Evolutionary conservation across 2,113 vertebrate species (phyloP).

Genomic region (Onychostoma macrolepis): DNA sequence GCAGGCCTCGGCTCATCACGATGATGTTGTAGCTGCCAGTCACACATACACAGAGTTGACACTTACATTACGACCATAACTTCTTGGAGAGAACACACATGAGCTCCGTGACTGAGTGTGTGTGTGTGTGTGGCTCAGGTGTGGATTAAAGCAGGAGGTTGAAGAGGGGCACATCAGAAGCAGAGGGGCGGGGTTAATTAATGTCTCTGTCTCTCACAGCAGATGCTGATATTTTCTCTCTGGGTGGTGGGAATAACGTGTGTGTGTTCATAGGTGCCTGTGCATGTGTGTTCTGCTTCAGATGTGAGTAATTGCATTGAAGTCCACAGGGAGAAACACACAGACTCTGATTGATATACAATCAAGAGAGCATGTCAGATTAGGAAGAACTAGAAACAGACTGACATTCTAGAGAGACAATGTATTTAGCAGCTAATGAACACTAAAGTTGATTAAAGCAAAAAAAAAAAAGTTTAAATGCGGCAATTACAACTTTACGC

Average conservation of each 20-base stretch:
- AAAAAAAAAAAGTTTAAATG: not conserved
- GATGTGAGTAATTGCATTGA: conserved; percentile 48
- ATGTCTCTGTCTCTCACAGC: conserved; percentile 51
- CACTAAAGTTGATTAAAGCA: not conserved
- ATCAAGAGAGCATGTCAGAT: conserved; percentile 36
- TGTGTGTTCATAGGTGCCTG: conserved; percentile 33
- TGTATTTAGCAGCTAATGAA: conserved; percentile 8
- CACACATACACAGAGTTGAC: conserved; percentile 29
- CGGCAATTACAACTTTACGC: no score
- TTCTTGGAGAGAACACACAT: not conserved
- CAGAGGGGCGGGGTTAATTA: conserved; percentile 73
- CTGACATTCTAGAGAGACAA: not conserved
- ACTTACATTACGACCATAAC: conserved; percentile 9
- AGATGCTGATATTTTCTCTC: conserved; percentile 49
- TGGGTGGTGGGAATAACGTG: conserved; percentile 45
- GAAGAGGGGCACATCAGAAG: conserved; percentile 64
- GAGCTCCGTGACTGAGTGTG: conserved; percentile 29
- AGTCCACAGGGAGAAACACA: conserved; percentile 47
- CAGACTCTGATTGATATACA: conserved; percentile 21
- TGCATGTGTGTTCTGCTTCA: conserved; percentile 41
- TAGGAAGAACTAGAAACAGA: conserved; percentile 14
- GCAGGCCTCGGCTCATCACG: conserved; percentile 34
- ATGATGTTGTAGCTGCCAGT: conserved; percentile 32
- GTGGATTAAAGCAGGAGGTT: conserved; percentile 69
- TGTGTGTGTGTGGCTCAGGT: conserved; percentile 63